Percentiles rank a stretch among this genome's conserved stretches.
These are phyloP conservation scores for Cataglyphis albicans DNA, from an alignment of 2,888 invertebrate species.

Conservation along the genomic window DNA sequence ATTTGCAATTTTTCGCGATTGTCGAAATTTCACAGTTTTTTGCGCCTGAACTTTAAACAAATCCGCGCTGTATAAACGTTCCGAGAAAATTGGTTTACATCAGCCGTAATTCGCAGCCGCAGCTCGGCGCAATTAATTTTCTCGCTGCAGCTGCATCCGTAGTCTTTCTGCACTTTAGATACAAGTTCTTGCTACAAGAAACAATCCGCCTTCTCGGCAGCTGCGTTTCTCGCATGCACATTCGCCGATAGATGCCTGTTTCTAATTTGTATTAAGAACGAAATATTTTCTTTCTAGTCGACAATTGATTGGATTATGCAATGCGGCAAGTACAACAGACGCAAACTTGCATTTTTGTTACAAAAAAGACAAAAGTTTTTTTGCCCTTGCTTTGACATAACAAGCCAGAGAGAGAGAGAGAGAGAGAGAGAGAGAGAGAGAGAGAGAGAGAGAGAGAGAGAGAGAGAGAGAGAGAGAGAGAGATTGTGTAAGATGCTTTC, in stretches of 20 bases:
- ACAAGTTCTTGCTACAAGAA: conserved; percentile 47
- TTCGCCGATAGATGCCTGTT: conserved; percentile 33
- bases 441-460: no score
- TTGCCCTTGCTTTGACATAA: not conserved
- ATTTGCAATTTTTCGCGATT: not conserved
- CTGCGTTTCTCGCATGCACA: conserved; percentile 38
- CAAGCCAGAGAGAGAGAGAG: not conserved
- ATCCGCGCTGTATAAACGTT: conserved; percentile 68
- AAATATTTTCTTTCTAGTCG: conserved; percentile 34
- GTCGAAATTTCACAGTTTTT: conserved; percentile 3
- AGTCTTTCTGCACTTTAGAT: conserved; percentile 69
- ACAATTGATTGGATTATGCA: conserved; percentile 23
- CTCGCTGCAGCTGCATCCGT: conserved; percentile 71
- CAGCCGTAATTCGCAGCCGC: conserved; percentile 74
- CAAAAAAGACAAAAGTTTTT: not conserved
- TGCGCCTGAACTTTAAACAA: conserved; percentile 50
- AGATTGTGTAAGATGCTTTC: not conserved
- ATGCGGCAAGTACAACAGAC: conserved; percentile 6
- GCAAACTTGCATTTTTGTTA: not conserved
- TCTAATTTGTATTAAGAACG: conserved; percentile 22
- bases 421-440: not conserved
- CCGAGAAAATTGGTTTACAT: conserved; percentile 69
- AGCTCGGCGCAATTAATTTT: conserved; percentile 73
- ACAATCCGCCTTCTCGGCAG: conserved; percentile 50
- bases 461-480: not conserved